Evolutionary conservation across 2,113 vertebrate genomes (phyloP), one percentile per base, ranked within the genome.

Genomic region (Thryonomys swinderianus): DNA sequence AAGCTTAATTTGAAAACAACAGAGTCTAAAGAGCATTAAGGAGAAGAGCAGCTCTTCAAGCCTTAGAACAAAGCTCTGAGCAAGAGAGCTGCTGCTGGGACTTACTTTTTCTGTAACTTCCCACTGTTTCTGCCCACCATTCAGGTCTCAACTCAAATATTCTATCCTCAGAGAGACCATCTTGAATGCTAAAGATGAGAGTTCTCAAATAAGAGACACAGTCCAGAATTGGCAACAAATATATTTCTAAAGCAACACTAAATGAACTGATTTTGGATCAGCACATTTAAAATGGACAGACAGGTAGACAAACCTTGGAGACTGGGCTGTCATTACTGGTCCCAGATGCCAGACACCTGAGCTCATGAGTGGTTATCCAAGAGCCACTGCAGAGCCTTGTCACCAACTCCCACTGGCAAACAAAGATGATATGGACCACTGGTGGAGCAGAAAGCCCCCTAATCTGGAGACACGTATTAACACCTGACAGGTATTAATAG

Each of bases 341-440:
- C 23, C 23, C 30, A 69, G 4, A 10, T 2, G 4, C 7, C 21
- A 42, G 32, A 2, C 25, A 32, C 23, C 23, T 51, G 2, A 5
- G 37, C 59, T 27, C 45, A 78, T 10, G 14, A 55, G 23, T 30
- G 42, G 25, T 20, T 13, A 25, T 7, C 25, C 42, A 34, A 3
- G 10, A 42, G 45, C 25, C 81, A 57, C 3, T 23, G 27, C 0
- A 5, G 9, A 57, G 37, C 3, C 30, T 88, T 90, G 11, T 59
- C 17, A 3, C 20, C 16, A 32, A 55, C 32, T 37, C 7, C n/a
- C 25, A 16, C 12, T 27, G 11, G 32, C 21, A 85, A 74, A 53
- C 80, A 94, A n/a, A 99, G 98, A 99, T 99, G 99, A 99, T 99
- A 98, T 98, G 99, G 96, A 99, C 99, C 93, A 99, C 99, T 98